phyloP scores from a whole-genome alignment of 2,888 invertebrate species.

The Tetranychus piercei region DNA sequence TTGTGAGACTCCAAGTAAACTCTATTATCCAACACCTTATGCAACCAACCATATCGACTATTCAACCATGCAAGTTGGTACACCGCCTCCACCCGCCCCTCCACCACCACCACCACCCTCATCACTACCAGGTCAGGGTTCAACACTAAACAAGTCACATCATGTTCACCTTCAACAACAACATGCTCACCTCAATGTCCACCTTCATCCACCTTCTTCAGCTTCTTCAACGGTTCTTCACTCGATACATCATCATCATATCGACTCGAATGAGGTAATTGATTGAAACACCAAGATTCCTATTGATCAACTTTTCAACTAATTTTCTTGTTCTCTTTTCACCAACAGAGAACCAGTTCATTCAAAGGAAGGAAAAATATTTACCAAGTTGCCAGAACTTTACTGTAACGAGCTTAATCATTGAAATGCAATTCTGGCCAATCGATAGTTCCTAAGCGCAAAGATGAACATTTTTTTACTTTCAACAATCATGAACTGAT shows the following conservation, averaged over 20 bases:
- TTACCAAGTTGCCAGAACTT: neutral
- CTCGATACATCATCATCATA: neutral
- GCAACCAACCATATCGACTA: conserved; percentile 6
- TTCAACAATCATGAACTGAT: no score
- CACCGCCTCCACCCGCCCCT: neutral
- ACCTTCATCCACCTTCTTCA: neutral
- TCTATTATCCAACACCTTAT: conserved; percentile 9
- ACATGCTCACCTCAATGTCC: neutral
- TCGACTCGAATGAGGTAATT: neutral
- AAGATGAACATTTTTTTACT: no score
- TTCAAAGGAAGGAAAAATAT: neutral
- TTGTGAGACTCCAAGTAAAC: neutral
- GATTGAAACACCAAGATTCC: neutral
- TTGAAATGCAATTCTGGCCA: neutral
- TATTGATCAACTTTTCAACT: neutral
- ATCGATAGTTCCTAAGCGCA: neutral
- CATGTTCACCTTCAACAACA: neutral
- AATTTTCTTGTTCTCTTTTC: neutral
- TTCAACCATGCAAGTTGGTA: neutral
- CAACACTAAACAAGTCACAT: neutral
- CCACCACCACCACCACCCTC: neutral
- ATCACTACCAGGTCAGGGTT: neutral
- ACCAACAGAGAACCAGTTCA: neutral
- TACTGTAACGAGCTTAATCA: neutral
- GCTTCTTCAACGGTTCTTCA: neutral